A percentile compares a stretch with the other conserved stretches of the same genome.
Evolutionary conservation across 2,888 invertebrate species (phyloP).

Genomic region (Dione juno): DNA sequence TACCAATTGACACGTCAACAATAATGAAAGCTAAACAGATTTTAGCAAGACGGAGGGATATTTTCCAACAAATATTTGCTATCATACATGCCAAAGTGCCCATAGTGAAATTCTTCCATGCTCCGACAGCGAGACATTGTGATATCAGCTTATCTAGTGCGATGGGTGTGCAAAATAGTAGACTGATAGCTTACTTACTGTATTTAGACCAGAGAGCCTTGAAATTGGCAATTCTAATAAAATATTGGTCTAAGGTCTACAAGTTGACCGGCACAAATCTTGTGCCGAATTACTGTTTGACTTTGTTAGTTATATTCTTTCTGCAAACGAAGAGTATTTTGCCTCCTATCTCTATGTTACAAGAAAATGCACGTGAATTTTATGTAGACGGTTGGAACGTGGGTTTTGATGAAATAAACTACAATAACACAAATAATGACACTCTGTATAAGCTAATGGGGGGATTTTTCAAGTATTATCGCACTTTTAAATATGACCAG

Average conservation of each 20-base stretch:
- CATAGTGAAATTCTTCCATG: slow-evolving; percentile 88
- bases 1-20: slow-evolving; percentile 42
- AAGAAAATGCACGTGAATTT: slow-evolving; percentile 54
- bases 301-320: slow-evolving; percentile 87
- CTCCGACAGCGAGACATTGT: slow-evolving; percentile 83
- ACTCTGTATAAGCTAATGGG: slow-evolving; percentile 53
- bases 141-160: slow-evolving; percentile 89
- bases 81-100: slow-evolving; percentile 89
- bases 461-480: slow-evolving; percentile 57
- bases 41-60: slow-evolving; percentile 58
- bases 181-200: slow-evolving; percentile 84
- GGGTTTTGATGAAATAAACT: slow-evolving; percentile 68
- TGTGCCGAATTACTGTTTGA: slow-evolving; percentile 87
- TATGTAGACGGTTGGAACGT: slow-evolving; percentile 84
- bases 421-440: slow-evolving; percentile 36
- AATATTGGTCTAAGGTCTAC: slow-evolving; percentile 88
- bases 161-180: slow-evolving; percentile 87
- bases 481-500: slow-evolving; percentile 49
- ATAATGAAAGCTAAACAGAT: slow-evolving; percentile 60
- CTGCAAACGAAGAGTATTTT: slow-evolving; percentile 85
- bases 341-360: slow-evolving; percentile 81
- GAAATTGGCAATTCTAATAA: slow-evolving; percentile 86
- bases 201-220: slow-evolving; percentile 81
- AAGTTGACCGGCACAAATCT: slow-evolving; percentile 72
- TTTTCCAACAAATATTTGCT: slow-evolving; percentile 61